Conservation (phyloP, 2,888 invertebrate species). For the Mesorhabditis sp. region DNA sequence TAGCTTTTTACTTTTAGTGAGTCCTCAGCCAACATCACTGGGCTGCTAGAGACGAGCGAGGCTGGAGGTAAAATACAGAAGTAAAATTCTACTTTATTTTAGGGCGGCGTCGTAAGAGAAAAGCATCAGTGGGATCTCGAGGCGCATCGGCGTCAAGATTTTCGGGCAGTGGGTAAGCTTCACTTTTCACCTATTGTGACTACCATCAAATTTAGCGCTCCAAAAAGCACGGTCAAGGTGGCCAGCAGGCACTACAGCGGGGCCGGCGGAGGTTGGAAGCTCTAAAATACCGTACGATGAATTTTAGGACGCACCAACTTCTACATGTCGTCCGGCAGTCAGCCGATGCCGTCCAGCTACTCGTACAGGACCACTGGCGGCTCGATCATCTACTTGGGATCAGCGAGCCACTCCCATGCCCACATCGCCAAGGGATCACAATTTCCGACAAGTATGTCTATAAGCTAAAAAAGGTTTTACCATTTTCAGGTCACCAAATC, state of each 20-base stretch:
- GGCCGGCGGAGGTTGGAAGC: not conserved
- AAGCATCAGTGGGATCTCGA: not conserved
- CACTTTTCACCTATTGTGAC: not conserved
- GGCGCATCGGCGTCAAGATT: not conserved
- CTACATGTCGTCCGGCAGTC: not conserved
- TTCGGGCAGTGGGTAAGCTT: not conserved
- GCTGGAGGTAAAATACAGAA: not conserved
- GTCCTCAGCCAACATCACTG: not conserved
- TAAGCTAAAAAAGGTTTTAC: too few species aligned
- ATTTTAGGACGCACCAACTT: not conserved
- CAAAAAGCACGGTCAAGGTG: not conserved
- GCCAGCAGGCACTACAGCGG: not conserved
- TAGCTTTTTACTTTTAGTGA: too few species aligned
- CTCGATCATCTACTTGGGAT: not conserved
- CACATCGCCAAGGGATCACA: not conserved
- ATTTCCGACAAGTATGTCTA: not conserved
- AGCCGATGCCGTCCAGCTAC: not conserved
- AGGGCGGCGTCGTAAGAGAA: not conserved
- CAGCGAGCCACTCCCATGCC: not conserved
- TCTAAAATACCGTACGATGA: not conserved
- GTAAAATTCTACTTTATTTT: not conserved
- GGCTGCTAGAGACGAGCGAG: not conserved
- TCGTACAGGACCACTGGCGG: not conserved
- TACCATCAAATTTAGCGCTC: not conserved
- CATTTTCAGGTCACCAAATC: not conserved